A percentile compares a stretch with the other conserved stretches of the same genome.
Evolutionary conservation across 2,797 vertebrate species (phyloP).

Genomic region (Simalia tracyae): DNA sequence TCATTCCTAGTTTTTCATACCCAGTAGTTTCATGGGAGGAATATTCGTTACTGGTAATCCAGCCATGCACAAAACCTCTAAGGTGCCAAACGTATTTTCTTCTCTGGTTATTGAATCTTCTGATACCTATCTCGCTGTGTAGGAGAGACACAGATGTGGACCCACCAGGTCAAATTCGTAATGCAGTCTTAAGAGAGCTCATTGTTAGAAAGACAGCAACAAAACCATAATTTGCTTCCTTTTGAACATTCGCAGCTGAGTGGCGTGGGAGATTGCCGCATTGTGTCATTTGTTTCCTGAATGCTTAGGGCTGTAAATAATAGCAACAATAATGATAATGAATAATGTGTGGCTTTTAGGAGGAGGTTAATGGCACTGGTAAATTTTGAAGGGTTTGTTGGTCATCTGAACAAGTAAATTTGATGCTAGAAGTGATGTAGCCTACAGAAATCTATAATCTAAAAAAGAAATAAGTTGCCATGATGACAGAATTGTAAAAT

Average conservation of each 20-base stretch:
- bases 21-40: background rate
- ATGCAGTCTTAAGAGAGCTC: background rate
- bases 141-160: background rate
- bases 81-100: background rate
- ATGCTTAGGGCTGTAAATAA: conserved; percentile 17
- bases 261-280: background rate
- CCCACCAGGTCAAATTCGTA: background rate
- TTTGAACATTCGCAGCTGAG: background rate
- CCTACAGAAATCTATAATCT: background rate
- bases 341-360: background rate
- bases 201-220: background rate
- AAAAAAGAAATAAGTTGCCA: background rate
- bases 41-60: background rate
- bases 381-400: background rate
- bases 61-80: background rate
- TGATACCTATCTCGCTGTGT: background rate
- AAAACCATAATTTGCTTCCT: background rate
- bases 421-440: background rate
- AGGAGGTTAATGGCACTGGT: background rate
- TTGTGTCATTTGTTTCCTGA: conserved; percentile 8
- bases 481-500: background rate
- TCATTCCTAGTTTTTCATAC: background rate
- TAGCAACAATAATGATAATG: background rate
- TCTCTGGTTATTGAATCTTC: background rate
- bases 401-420: background rate